Evolutionary conservation across 2,888 invertebrate genomes (phyloP).

Genomic region (Pyralis farinalis): DNA sequence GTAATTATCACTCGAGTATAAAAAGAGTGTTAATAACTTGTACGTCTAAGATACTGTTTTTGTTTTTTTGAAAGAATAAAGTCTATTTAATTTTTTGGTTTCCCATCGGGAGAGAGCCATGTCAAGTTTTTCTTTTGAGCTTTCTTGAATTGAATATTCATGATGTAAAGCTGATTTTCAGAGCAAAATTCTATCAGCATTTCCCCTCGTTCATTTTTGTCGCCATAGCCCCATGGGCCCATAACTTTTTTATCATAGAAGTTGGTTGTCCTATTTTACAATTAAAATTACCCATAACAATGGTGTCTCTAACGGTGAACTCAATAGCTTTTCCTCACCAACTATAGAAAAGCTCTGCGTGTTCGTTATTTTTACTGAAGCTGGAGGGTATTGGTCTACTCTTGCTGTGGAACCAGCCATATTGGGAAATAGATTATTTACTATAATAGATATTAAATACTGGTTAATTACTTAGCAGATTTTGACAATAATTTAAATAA

Average conservation of each 20-base stretch:
- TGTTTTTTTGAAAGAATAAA: conserved; percentile 1
- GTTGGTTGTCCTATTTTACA: conserved; percentile 1
- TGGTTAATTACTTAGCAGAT: too few relatives aligned
- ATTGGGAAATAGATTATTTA: too few relatives aligned
- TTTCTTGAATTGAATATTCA: background rate
- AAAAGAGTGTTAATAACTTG: background rate
- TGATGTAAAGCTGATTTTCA: background rate
- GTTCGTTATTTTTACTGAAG: background rate
- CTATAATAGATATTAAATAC: too few relatives aligned
- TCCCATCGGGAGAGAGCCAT: conserved; percentile 1
- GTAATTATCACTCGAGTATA: too few relatives aligned
- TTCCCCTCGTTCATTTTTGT: background rate
- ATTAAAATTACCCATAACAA: conserved; percentile 13
- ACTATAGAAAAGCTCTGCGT: conserved; percentile 11
- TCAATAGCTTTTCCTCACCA: conserved; percentile 2
- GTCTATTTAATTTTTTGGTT: conserved; percentile 5
- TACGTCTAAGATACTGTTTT: background rate
- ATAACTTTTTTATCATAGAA: background rate
- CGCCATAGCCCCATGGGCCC: background rate
- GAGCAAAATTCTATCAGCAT: background rate
- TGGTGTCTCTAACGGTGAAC: background rate
- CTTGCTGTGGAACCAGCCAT: conserved; percentile 14
- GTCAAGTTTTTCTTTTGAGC: background rate
- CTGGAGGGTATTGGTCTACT: conserved; percentile 13
- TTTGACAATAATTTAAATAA: too few relatives aligned